phyloP scores from a whole-genome alignment of 2,888 invertebrate species.

The Thelaira solivaga region DNA sequence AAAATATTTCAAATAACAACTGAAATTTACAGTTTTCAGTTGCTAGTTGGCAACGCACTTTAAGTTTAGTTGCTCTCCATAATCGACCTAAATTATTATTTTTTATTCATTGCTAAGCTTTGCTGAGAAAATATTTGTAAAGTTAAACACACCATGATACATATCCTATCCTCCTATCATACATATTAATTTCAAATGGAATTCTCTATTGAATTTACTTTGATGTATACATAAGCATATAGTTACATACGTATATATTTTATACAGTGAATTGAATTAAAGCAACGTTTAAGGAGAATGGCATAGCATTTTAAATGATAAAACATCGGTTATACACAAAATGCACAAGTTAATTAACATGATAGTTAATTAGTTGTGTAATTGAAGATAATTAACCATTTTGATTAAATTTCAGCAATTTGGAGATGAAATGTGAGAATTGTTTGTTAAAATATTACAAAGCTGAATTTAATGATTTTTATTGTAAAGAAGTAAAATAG shows the following conservation, averaged over 20 bases:
- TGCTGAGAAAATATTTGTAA: too few relatives aligned
- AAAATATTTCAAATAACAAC: too few relatives aligned
- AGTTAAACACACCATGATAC: neutral
- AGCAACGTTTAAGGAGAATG: slow-evolving; percentile 44
- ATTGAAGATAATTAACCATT: slow-evolving; percentile 59
- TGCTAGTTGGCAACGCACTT: too few relatives aligned
- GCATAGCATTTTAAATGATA: slow-evolving; percentile 32
- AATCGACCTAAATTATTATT: too few relatives aligned
- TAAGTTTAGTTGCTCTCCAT: too few relatives aligned
- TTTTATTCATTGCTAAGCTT: too few relatives aligned
- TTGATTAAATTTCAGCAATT: slow-evolving; percentile 57
- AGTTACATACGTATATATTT: slow-evolving; percentile 29
- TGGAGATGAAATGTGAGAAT: neutral
- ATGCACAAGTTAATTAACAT: slow-evolving; percentile 57
- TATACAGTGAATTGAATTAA: slow-evolving; percentile 11
- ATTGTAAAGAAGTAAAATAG: neutral
- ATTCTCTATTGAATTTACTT: slow-evolving; percentile 35
- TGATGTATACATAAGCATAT: slow-evolving; percentile 38
- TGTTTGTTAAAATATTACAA: neutral
- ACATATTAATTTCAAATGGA: slow-evolving; percentile 5
- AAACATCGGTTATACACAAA: slow-evolving; percentile 20
- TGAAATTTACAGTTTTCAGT: too few relatives aligned
- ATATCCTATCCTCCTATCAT: neutral
- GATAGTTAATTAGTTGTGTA: slow-evolving; percentile 62
- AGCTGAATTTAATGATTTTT: neutral